phyloP scores from a whole-genome alignment of 2,113 vertebrate genomes.

The Dromaius novaehollandiae region DNA sequence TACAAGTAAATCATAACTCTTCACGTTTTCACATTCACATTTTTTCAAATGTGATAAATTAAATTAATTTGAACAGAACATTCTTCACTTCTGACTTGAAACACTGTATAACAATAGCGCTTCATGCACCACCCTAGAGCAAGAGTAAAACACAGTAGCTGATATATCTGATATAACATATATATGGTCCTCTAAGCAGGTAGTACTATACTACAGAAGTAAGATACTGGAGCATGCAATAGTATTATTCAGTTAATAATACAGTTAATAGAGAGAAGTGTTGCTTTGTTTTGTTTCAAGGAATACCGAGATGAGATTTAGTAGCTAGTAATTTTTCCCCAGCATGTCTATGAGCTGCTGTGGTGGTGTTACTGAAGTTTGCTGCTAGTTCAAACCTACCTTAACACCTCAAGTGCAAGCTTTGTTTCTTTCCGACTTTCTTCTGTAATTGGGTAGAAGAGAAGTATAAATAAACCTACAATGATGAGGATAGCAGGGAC shows the following conservation, averaged over 20 bases:
- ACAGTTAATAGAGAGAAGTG: not conserved
- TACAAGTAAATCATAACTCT: not conserved
- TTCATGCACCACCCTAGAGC: not conserved
- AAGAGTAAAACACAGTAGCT: not conserved
- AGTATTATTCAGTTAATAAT: not conserved
- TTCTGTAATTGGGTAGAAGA: constrained; percentile 88
- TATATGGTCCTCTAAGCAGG: not conserved
- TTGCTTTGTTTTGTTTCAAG: not conserved
- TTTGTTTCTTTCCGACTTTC: constrained; percentile 81
- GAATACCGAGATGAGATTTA: not conserved
- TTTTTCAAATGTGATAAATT: not conserved
- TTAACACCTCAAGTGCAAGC: constrained; percentile 80
- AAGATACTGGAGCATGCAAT: not conserved
- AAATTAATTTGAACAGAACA: not conserved
- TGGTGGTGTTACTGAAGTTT: not conserved
- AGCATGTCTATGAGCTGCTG: not conserved
- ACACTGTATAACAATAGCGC: not conserved
- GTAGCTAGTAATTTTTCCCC: not conserved
- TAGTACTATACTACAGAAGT: not conserved
- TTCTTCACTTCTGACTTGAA: not conserved
- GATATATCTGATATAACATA: not conserved
- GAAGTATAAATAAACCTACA: constrained; percentile 86
- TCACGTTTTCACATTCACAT: not conserved
- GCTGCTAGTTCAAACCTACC: constrained; percentile 73
- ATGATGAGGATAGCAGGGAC: constrained; percentile 90